phyloP scores from a whole-genome alignment of 2,888 invertebrate species.

The Sphinx pinastri region DNA sequence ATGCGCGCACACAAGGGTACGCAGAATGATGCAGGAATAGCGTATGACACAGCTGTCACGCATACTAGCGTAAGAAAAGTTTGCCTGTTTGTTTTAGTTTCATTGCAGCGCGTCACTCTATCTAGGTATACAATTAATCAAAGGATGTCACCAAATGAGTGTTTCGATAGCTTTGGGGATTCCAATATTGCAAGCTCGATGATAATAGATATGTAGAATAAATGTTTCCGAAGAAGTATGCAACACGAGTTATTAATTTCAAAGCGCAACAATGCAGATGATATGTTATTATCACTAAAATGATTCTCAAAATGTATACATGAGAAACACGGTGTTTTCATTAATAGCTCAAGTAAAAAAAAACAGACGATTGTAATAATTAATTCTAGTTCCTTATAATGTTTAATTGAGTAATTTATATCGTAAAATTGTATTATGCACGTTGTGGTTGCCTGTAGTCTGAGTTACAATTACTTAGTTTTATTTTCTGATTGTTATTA shows the following conservation, averaged over 20 bases:
- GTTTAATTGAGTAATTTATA: not conserved
- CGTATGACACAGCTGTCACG: too few relatives aligned
- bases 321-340: constrained; percentile 33
- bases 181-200: constrained; percentile 8
- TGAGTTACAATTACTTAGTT: too few relatives aligned
- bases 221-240: constrained; percentile 44
- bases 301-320: constrained; percentile 46
- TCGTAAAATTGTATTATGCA: too few relatives aligned
- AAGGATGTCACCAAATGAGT: not conserved
- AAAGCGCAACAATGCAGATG: constrained; percentile 80
- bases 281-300: constrained; percentile 74
- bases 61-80: too few relatives aligned
- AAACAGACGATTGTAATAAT: constrained; percentile 16
- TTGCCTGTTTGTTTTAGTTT: too few relatives aligned
- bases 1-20: too few relatives aligned
- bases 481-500: too few relatives aligned
- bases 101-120: too few relatives aligned
- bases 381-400: too few relatives aligned
- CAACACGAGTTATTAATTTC: constrained; percentile 64
- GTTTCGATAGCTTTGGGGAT: not conserved
- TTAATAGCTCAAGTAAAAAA: constrained; percentile 30
- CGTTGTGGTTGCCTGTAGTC: too few relatives aligned
- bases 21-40: too few relatives aligned
- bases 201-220: constrained; percentile 50
- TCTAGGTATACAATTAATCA: too few relatives aligned